Percentiles rank a stretch among this genome's conserved stretches.
phyloP scores from a whole-genome alignment of 2,888 invertebrate genomes.

The Hirtodrosophila alboralis region DNA sequence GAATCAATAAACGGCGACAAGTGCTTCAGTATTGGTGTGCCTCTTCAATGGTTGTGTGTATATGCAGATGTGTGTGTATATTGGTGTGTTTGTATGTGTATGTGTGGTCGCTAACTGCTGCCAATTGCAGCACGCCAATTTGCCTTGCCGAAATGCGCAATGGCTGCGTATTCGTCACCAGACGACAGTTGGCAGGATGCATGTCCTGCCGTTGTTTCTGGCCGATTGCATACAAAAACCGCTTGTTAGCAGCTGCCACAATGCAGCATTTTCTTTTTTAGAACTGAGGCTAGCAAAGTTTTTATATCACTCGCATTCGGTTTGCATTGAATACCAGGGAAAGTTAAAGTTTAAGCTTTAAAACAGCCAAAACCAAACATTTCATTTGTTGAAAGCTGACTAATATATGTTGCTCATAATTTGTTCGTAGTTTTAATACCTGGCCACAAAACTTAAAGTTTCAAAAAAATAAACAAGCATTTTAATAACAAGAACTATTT shows the following conservation, averaged over 20 bases:
- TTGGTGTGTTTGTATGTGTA: slow-evolving; percentile 20
- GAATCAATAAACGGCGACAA: slow-evolving; percentile 74
- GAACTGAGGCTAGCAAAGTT: background rate
- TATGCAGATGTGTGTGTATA: slow-evolving; percentile 9
- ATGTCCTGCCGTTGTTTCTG: slow-evolving; percentile 36
- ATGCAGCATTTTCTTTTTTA: slow-evolving; percentile 9
- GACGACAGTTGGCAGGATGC: slow-evolving; percentile 17
- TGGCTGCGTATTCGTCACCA: slow-evolving; percentile 40
- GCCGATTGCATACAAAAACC: slow-evolving; percentile 35
- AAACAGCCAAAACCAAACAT: too few relatives aligned
- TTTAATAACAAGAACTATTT: too few relatives aligned
- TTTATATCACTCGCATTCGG: slow-evolving; percentile 2
- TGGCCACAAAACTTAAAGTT: too few relatives aligned
- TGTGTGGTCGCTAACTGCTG: slow-evolving; percentile 44
- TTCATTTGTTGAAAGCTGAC: too few relatives aligned
- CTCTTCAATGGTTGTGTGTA: slow-evolving; percentile 7
- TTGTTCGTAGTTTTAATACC: too few relatives aligned
- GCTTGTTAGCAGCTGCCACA: slow-evolving; percentile 50
- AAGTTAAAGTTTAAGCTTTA: too few relatives aligned
- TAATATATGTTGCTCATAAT: too few relatives aligned
- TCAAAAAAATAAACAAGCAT: too few relatives aligned
- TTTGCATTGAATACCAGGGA: background rate
- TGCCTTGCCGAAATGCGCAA: slow-evolving; percentile 46
- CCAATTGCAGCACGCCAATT: slow-evolving; percentile 52
- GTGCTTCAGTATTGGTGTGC: slow-evolving; percentile 26